phyloP scores from a whole-genome alignment of 2,797 vertebrate genomes.

The Acanthiza pusilla region DNA sequence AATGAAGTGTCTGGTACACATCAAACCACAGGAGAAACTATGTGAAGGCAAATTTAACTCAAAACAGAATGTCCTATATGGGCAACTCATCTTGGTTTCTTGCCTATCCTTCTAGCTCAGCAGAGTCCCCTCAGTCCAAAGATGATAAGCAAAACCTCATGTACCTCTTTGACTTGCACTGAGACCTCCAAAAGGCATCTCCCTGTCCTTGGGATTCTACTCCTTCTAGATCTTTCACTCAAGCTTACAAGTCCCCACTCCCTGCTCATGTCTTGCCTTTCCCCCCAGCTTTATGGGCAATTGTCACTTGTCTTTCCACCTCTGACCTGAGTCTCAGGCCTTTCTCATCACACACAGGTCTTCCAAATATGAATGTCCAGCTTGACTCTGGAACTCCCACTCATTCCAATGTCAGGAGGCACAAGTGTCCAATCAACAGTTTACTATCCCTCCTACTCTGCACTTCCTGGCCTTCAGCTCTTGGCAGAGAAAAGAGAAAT shows the following conservation, averaged over 20 bases:
- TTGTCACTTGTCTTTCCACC: not conserved
- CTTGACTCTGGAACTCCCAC: not conserved
- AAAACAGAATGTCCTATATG: not conserved
- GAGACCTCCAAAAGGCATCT: not conserved
- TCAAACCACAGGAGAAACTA: not conserved
- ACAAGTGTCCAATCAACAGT: not conserved
- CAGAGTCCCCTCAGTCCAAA: not conserved
- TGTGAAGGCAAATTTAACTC: not conserved
- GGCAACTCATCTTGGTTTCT: not conserved
- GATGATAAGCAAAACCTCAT: not conserved
- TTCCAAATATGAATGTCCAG: not conserved
- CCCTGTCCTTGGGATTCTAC: not conserved
- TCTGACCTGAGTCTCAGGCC: not conserved
- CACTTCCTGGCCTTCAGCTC: not conserved
- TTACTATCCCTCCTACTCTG: not conserved
- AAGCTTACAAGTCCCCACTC: not conserved
- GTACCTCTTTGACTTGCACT: not conserved
- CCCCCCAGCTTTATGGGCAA: not conserved
- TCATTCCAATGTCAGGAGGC: not conserved
- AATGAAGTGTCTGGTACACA: not conserved
- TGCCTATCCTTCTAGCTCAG: not conserved
- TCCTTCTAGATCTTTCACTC: not conserved
- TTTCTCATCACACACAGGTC: not conserved
- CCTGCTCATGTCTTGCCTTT: fast-evolving
- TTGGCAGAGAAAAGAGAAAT: not conserved